Base-by-base conservation (phyloP, 2,888 invertebrate genomes). In the Leucania comma region DNA sequence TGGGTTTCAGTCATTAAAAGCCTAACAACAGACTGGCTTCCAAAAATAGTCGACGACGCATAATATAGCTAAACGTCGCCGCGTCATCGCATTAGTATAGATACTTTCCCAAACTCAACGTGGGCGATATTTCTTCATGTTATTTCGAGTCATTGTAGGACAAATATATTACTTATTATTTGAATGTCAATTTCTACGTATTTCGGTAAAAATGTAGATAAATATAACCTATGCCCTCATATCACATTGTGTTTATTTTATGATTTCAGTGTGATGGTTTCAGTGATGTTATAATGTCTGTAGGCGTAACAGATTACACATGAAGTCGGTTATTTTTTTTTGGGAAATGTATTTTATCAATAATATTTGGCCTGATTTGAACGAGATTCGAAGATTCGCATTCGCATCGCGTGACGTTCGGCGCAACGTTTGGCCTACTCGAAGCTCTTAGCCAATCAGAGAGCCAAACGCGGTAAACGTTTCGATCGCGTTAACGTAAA, bases 221-320 rank as follows among this genome's bases (percentile, higher is more conserved):
- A 32, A 58, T 22, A 68, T 35, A 54, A 20, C 17, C 50, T 51
- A 3, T 24, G n/a, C 26, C 8, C 22, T n/a, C 50, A 8, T 64
- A 35, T 22, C 12, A 53, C 14, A 61, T 48, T 53, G 50, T 5
- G 9, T 53, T 26, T 53, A 53, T 65, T 61, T 46, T 3, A 42
- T 32, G 14, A 69, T 60, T 63, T 63, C 22, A 76, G 12, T 2
- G n/a, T n/a, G n/a, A n/a, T n/a, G n/a, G n/a, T n/a, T n/a, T n/a
- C n/a, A n/a, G n/a, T n/a, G n/a, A n/a, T n/a, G n/a, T n/a, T n/a
- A n/a, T n/a, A n/a, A n/a, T n/a, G n/a, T n/a, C n/a, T 59, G 62
- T 62, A 51, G 53, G 20, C 63, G 24, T 24, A 38, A 22, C 9
- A 38, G 29, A 38, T 20, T 61, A 42, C 1, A 17, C 26, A n/a